A percentile compares a stretch with the other conserved stretches of the same genome.
These are phyloP conservation scores for Ennomos erosarius DNA, from an alignment of 2,888 invertebrate species.

Conservation along the genomic window DNA sequence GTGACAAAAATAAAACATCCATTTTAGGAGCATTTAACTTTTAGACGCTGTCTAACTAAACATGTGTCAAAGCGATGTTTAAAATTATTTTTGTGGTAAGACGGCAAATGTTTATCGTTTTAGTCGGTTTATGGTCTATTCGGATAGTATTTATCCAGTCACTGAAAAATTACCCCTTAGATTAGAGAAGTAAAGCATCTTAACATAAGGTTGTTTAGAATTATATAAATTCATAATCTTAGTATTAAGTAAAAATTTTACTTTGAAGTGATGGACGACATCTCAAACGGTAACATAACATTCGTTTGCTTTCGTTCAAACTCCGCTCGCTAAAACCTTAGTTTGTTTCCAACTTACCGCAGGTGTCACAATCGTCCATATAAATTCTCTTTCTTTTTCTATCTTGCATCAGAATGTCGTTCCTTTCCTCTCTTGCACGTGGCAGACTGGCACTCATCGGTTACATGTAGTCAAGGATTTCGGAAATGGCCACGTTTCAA, in stretches of 20 bases:
- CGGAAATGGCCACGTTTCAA: constrained; percentile 13
- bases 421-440: constrained; percentile 17
- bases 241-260: neutral
- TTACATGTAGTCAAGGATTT: constrained; percentile 9
- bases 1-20: too few relatives aligned
- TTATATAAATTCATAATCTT: too few relatives aligned
- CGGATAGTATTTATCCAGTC: too few relatives aligned
- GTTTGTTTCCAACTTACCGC: constrained; percentile 39
- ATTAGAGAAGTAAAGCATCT: too few relatives aligned
- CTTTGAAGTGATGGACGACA: constrained; percentile 3
- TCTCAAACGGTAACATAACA: constrained; percentile 6
- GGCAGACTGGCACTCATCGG: constrained; percentile 11
- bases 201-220: too few relatives aligned
- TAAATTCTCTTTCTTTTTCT: constrained; percentile 24
- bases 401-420: constrained; percentile 2
- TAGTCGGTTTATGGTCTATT: too few relatives aligned
- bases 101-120: too few relatives aligned
- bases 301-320: constrained; percentile 24
- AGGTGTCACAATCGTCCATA: constrained; percentile 35
- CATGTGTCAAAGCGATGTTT: too few relatives aligned
- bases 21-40: too few relatives aligned
- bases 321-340: constrained; percentile 34
- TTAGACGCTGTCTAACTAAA: too few relatives aligned
- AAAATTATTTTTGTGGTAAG: too few relatives aligned
- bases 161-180: too few relatives aligned